Percentiles rank a stretch among this genome's conserved stretches.
These are phyloP conservation scores for Lypha dubia DNA, from an alignment of 2,888 invertebrate species.

Conservation along the genomic window DNA sequence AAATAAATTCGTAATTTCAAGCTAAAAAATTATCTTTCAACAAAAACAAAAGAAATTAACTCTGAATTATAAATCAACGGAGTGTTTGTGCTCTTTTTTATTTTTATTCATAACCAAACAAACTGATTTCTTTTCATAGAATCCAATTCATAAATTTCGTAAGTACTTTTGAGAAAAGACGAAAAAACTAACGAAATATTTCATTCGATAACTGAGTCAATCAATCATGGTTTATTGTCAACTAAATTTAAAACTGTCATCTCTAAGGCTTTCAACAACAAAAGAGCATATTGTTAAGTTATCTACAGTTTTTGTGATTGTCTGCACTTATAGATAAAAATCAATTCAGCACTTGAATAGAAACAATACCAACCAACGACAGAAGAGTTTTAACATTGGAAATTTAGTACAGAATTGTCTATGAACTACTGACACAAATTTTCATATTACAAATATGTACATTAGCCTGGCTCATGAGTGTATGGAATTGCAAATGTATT, in stretches of 20 bases:
- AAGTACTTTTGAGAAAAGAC: not conserved
- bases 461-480: too few species aligned
- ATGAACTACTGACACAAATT: slow-evolving; percentile 10
- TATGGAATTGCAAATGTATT: too few species aligned
- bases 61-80: slow-evolving; percentile 2
- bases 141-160: not conserved
- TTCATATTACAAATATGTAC: not conserved
- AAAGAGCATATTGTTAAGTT: not conserved
- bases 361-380: not conserved
- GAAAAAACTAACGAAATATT: not conserved
- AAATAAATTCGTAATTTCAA: not conserved
- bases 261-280: not conserved
- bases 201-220: not conserved
- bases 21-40: not conserved
- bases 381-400: slow-evolving; percentile 37
- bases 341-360: not conserved
- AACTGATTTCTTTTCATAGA: not conserved
- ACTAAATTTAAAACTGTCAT: not conserved
- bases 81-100: not conserved
- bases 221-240: not conserved
- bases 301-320: not conserved
- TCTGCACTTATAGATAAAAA: slow-evolving; percentile 20
- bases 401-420: not conserved
- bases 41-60: not conserved
- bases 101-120: too few species aligned